A percentile compares a stretch with the other conserved stretches of the same genome.
These are phyloP conservation scores for Mesochorus sp. DNA, from an alignment of 2,888 invertebrate genomes.

Conservation along the genomic window DNA sequence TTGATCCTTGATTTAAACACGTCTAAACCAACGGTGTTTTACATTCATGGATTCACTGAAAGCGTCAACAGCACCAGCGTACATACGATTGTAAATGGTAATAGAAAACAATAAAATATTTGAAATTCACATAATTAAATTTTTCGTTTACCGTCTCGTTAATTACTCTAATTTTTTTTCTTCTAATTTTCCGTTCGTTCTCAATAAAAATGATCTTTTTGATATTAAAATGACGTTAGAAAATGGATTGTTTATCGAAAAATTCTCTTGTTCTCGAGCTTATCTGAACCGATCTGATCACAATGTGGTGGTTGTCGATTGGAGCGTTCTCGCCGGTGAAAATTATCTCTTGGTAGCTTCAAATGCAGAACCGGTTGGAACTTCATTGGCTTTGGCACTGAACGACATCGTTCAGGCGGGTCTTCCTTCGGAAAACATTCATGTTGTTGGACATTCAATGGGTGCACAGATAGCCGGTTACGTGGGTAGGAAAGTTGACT, in stretches of 20 bases:
- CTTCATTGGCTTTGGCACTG: conserved; percentile 65
- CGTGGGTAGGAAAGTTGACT: conserved; percentile 64
- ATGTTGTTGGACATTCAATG: conserved; percentile 75
- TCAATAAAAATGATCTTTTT: too few relatives aligned
- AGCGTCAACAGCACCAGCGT: conserved; percentile 78
- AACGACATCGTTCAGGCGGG: conserved; percentile 65
- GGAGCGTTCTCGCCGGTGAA: conserved; percentile 81
- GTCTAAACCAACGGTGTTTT: conserved; percentile 76
- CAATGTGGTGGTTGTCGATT: conserved; percentile 82
- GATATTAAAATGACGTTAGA: neutral
- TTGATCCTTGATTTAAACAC: conserved; percentile 58
- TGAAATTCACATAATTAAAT: neutral
- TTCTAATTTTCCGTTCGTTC: neutral
- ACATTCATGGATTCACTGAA: conserved; percentile 83
- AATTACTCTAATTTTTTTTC: neutral
- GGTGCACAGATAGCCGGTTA: conserved; percentile 74
- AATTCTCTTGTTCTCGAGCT: conserved; percentile 66
- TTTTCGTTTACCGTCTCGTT: neutral
- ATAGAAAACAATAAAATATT: neutral
- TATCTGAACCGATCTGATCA: conserved; percentile 79
- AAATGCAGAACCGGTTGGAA: conserved; percentile 63
- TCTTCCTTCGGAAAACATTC: conserved; percentile 64
- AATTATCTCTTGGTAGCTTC: conserved; percentile 76
- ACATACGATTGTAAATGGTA: conserved; percentile 74
- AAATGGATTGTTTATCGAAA: neutral